Evolutionary conservation across 1,140 invertebrate species (phyloP).

Genomic region (Penaeus vannamei): DNA sequence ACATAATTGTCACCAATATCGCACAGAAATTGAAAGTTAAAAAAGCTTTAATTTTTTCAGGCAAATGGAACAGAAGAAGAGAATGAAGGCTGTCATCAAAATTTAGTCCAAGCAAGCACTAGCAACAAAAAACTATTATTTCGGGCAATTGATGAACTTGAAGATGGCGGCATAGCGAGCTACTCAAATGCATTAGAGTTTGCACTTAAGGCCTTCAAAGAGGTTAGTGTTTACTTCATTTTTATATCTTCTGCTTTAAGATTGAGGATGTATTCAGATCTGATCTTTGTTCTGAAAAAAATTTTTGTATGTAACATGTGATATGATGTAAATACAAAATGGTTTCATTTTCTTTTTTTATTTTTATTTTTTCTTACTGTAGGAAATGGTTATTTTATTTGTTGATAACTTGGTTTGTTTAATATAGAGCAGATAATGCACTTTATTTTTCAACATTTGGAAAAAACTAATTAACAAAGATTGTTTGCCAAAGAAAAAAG

Average conservation of each 20-base stretch:
- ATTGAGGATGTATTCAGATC: not conserved
- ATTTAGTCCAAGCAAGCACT: conserved; percentile 75
- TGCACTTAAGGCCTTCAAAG: conserved; percentile 74
- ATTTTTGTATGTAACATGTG: no score
- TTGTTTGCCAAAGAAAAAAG: no score
- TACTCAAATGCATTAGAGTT: conserved; percentile 75
- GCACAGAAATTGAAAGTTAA: no score
- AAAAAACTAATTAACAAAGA: no score
- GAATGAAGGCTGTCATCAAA: conserved; percentile 72
- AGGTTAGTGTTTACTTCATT: conserved; percentile 69
- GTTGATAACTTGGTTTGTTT: no score
- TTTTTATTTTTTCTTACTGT: no score
- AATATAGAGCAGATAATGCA: no score
- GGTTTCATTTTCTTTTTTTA: no score
- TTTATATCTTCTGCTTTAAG: not conserved
- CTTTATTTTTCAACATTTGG: no score
- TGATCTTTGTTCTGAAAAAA: not conserved
- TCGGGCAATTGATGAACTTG: conserved; percentile 71
- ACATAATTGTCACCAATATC: no score
- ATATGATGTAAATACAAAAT: no score
- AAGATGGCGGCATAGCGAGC: conserved; percentile 75
- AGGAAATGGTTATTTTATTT: no score
- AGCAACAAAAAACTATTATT: conserved; percentile 73
- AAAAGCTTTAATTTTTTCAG: conserved; percentile 47
- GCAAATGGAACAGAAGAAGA: conserved; percentile 71